Conservation (phyloP, 2,888 invertebrate species). For the Tridacna gigas region DNA sequence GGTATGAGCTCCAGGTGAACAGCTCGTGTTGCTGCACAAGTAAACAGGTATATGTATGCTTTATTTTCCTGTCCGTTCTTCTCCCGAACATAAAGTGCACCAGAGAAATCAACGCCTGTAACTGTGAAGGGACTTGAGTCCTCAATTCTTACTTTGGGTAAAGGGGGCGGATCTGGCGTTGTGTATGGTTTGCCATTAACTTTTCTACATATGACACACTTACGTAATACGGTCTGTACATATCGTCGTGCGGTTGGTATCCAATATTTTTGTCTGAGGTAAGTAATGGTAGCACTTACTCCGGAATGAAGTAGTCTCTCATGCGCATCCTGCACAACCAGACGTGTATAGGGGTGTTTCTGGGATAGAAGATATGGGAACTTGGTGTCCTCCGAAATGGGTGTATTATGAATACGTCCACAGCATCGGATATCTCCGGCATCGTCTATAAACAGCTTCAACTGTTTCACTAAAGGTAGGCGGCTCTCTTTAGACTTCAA, state of each 20-base stretch:
- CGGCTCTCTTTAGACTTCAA: slow-evolving; percentile 9
- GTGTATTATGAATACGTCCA: slow-evolving; percentile 44
- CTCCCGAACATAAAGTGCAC: slow-evolving; percentile 28
- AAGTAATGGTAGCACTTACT: slow-evolving; percentile 30
- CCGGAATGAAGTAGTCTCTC: slow-evolving; percentile 37
- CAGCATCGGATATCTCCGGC: slow-evolving; percentile 28
- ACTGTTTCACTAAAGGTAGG: slow-evolving; percentile 31
- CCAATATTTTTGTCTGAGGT: slow-evolving; percentile 52
- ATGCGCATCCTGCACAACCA: slow-evolving; percentile 48
- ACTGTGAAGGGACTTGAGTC: slow-evolving; percentile 44
- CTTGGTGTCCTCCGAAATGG: slow-evolving; percentile 18
- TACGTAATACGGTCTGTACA: slow-evolving; percentile 25
- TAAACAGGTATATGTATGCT: slow-evolving; percentile 4
- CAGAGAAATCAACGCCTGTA: slow-evolving; percentile 57
- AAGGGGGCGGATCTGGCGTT: slow-evolving; percentile 44
- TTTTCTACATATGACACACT: slow-evolving; percentile 47
- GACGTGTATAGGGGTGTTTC: slow-evolving; percentile 27
- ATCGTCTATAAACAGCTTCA: slow-evolving; percentile 28
- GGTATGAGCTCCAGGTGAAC: slow-evolving; percentile 58
- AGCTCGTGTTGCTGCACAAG: slow-evolving; percentile 15
- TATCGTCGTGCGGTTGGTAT: slow-evolving; percentile 37
- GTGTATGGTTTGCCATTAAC: slow-evolving; percentile 44
- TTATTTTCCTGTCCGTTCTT: slow-evolving; percentile 29
- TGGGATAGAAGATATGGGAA: slow-evolving; percentile 27
- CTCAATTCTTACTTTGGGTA: slow-evolving; percentile 41